Evolutionary conservation across 2,113 vertebrate genomes (phyloP).

Genomic region (Poeciliopsis retropinna): DNA sequence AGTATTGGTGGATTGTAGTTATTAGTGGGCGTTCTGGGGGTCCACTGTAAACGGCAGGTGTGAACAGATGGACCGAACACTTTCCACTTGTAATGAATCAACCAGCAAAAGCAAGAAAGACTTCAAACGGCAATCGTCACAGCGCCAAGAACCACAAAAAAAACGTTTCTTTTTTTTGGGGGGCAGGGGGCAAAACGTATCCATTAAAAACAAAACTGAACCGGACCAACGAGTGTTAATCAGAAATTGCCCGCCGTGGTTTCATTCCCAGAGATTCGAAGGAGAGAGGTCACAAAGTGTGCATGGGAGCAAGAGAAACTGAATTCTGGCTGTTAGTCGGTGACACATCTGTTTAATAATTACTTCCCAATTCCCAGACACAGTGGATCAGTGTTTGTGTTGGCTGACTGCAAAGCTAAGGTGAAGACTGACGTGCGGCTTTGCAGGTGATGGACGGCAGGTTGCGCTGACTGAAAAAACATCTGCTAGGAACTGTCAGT

Average conservation of each 20-base stretch:
- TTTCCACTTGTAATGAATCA: too few species aligned
- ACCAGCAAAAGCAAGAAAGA: too few species aligned
- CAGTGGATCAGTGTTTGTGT: conserved; percentile 28
- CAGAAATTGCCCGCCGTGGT: background rate
- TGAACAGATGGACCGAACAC: too few species aligned
- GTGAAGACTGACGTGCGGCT: conserved; percentile 19
- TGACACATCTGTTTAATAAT: conserved; percentile 7
- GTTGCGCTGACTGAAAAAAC: conserved; percentile 18
- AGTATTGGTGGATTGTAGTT: too few species aligned
- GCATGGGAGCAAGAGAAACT: conserved; percentile 12
- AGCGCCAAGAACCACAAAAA: too few species aligned
- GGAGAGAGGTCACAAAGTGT: background rate
- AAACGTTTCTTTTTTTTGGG: too few species aligned
- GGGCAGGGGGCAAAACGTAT: too few species aligned
- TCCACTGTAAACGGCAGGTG: too few species aligned
- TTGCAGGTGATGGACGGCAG: background rate
- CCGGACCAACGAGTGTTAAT: background rate
- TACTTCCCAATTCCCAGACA: conserved; percentile 19
- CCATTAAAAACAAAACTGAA: too few species aligned
- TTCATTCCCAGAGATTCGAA: background rate
- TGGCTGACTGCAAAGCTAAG: conserved; percentile 20
- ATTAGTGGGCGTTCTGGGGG: too few species aligned
- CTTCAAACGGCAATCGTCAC: too few species aligned
- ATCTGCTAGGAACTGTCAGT: background rate
- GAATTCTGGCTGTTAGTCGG: conserved; percentile 1